A percentile compares a stretch with the other conserved stretches of the same genome.
phyloP scores from a whole-genome alignment of 2,888 invertebrate species.

The Brachypalpus laphriformis region DNA sequence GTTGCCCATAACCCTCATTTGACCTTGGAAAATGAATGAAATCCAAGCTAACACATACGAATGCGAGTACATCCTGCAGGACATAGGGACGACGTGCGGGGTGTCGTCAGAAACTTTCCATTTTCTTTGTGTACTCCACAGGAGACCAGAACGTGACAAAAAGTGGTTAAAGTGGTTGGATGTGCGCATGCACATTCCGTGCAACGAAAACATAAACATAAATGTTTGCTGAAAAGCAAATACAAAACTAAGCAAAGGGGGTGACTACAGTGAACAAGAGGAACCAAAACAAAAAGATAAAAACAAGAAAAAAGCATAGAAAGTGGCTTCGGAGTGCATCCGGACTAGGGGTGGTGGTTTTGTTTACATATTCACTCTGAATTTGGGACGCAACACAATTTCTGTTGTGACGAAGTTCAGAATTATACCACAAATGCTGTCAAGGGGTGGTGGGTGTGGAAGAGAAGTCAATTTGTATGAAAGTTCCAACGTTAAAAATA shows the following conservation, averaged over 20 bases:
- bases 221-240: background rate
- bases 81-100: constrained; percentile 19
- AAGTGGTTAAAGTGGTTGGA: background rate
- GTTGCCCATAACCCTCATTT: constrained; percentile 49
- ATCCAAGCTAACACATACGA: constrained; percentile 1
- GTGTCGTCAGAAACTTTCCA: constrained; percentile 7
- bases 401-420: background rate
- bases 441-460: background rate
- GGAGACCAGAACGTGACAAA: background rate
- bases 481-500: background rate
- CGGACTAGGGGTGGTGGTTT: constrained; percentile 1
- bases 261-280: background rate
- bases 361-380: constrained; percentile 13
- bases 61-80: background rate
- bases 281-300: constrained; percentile 46
- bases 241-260: background rate
- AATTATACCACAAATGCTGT: background rate
- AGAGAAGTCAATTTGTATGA: background rate
- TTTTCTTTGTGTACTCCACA: background rate
- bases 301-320: constrained; percentile 13
- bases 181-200: constrained; percentile 35
- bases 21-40: constrained; percentile 38
- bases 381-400: constrained; percentile 6
- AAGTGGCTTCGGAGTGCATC: constrained; percentile 23
- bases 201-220: background rate